Conservation (phyloP, 2,888 invertebrate genomes). For the Trachelus stipa region DNA sequence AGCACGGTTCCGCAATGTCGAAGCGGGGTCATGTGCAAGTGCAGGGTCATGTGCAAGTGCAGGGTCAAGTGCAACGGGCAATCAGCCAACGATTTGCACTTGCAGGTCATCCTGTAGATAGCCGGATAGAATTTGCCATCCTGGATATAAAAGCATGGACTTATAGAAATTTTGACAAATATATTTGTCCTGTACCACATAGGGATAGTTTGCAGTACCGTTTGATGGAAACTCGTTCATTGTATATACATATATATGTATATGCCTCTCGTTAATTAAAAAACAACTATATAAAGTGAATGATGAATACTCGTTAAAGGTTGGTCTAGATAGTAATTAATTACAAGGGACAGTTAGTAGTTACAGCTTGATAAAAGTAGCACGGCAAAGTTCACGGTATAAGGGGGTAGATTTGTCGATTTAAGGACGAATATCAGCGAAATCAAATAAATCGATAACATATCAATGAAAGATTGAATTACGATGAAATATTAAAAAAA, state of each 20-base stretch:
- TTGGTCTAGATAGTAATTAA: background rate
- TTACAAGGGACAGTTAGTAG: background rate
- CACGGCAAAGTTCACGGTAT: background rate
- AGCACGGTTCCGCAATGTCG: background rate
- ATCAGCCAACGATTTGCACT: constrained; percentile 42
- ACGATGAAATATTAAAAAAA: background rate
- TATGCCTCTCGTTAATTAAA: background rate
- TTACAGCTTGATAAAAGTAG: background rate
- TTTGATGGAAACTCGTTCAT: background rate
- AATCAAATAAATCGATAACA: too few species aligned
- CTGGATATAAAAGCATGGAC: background rate
- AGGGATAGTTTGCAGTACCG: background rate
- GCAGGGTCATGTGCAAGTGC: constrained; percentile 55
- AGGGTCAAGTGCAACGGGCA: constrained; percentile 55
- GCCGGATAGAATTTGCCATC: background rate
- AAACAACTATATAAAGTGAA: background rate
- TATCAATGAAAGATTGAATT: background rate
- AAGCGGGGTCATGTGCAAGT: constrained; percentile 33
- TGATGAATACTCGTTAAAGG: background rate
- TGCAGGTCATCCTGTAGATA: constrained; percentile 3
- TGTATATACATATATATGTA: too few species aligned
- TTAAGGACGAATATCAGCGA: too few species aligned
- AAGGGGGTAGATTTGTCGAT: background rate
- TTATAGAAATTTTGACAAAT: background rate
- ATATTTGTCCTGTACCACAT: background rate